A percentile compares a stretch with the other conserved stretches of the same genome.
Evolutionary conservation across 2,113 vertebrate genomes (phyloP).

Genomic region (Spea multiplicata): DNA sequence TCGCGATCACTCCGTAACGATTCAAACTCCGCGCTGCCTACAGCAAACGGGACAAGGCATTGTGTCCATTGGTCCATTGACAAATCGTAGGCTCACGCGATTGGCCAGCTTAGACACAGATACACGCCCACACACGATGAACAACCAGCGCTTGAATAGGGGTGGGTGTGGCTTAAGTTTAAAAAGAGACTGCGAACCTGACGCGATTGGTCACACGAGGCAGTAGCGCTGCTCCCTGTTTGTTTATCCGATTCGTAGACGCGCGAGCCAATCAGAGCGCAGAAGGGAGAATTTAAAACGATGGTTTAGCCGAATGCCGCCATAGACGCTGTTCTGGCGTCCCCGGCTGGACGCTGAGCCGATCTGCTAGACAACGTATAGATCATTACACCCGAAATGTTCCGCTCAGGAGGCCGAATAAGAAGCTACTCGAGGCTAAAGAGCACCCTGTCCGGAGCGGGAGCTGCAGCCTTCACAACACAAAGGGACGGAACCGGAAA

Average conservation of each 20-base stretch:
- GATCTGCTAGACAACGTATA: too few species aligned
- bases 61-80: neutral
- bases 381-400: too few species aligned
- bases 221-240: too few species aligned
- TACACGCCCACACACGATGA: neutral
- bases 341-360: too few species aligned
- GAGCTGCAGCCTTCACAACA: too few species aligned
- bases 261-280: neutral
- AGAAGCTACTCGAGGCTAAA: too few species aligned
- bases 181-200: neutral
- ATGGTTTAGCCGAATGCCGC: neutral
- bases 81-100: neutral
- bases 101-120: neutral
- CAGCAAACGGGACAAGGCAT: neutral
- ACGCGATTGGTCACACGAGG: neutral
- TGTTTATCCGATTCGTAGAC: too few species aligned
- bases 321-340: too few species aligned
- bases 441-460: too few species aligned
- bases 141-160: neutral
- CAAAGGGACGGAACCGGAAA: too few species aligned
- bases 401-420: too few species aligned
- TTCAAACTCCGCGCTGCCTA: constrained; percentile 13
- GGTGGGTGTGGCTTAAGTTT: constrained; percentile 12
- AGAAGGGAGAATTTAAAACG: neutral
- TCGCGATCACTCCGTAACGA: neutral